Conservation (phyloP, 2,797 vertebrate species). For the Falco cherrug region DNA sequence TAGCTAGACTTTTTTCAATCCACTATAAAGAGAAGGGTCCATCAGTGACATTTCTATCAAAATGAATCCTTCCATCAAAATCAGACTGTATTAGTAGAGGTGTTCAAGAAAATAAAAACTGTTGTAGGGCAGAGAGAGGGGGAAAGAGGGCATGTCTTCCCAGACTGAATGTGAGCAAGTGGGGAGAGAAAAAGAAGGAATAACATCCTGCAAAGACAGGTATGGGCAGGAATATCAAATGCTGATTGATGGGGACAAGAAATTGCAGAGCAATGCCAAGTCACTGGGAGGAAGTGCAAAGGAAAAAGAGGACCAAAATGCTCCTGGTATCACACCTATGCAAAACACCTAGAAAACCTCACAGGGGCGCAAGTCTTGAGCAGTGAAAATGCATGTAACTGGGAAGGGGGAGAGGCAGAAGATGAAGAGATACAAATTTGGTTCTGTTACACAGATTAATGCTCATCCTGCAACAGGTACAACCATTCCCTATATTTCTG, state of each 20-base stretch:
- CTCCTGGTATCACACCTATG: not conserved
- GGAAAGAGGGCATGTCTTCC: not conserved
- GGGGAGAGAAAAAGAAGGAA: not conserved
- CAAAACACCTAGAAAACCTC: not conserved
- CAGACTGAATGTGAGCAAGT: not conserved
- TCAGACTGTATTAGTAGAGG: not conserved
- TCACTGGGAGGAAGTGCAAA: not conserved
- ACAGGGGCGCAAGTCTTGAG: not conserved
- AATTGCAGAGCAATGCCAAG: not conserved
- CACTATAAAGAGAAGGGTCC: not conserved
- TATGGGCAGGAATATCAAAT: not conserved
- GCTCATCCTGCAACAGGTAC: constrained; percentile 1
- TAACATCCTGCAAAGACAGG: not conserved
- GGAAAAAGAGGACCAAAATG: not conserved
- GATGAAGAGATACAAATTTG: not conserved
- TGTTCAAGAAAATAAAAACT: not conserved
- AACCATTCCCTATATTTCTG: not conserved
- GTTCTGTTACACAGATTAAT: not conserved
- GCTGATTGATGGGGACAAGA: rapidly evolving
- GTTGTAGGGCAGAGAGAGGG: not conserved
- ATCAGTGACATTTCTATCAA: not conserved
- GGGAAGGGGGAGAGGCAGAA: not conserved
- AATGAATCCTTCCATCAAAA: not conserved
- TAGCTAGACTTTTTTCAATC: not conserved
- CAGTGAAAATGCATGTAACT: not conserved